Evolutionary conservation across 2,797 vertebrate species (phyloP), one percentile per base, ranked within the genome.

Genomic region (Todus mexicanus): DNA sequence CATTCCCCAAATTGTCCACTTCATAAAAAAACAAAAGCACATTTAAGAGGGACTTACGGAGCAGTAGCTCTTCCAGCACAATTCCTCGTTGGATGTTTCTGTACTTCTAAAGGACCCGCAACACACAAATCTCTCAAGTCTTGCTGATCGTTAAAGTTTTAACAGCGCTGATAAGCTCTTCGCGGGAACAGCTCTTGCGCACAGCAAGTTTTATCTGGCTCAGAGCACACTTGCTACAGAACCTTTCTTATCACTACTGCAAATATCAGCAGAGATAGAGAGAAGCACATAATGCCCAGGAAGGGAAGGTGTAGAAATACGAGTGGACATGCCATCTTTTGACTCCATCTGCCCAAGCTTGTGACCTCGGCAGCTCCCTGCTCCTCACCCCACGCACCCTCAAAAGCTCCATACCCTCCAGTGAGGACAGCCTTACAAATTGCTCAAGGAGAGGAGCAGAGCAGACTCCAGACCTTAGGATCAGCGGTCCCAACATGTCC

Each of bases 191-290:
- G 88, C 81, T 89, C 78, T 82, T 42, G 51, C 8, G 2, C 71
- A 68, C 64, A 21, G 57, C 6, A 12, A 31, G 43, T 27, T 84
- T 82, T 91, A 87, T 94, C 92, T 61, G 56, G 42, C 7, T 2
- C 84, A 45, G 8, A 70, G 70, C 90, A 78, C 63, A 0, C 80
- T 79, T 23, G 56, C 63, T 17, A 61, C 92, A 69, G 59, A 84
- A 53, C 81, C 48, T 29, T 16, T 35, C 84, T 95, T 95, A 95
- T 95, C 94, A 9, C 51, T 25, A 22, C 9, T 25, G 78, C 93
- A 89, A 92, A 68, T 27, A 95, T 56, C 92, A 84, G 83, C 51
- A 5, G 15, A 84, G 84, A 93, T 70, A 91, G 65, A 59, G 79
- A 50, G 3, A 29, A 59, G 74, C 77, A 88, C 33, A 4, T 4